Conservation (phyloP, 2,113 vertebrate genomes). For the Choloepus hoffmanni region DNA sequence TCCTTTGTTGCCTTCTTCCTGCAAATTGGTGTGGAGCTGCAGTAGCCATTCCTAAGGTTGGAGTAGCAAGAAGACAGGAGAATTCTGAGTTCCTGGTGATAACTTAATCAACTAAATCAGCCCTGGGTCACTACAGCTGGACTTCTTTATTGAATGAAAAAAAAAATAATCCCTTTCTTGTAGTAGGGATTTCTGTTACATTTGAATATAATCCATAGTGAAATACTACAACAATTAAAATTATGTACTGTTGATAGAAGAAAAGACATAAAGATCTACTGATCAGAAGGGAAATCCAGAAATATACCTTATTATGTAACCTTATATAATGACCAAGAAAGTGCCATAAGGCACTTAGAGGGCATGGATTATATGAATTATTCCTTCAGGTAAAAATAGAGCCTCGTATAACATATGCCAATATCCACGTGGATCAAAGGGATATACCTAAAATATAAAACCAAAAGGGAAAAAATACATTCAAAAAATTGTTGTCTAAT, state of each 20-base stretch:
- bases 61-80: background rate
- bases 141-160: background rate
- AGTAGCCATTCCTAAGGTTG: background rate
- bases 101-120: background rate
- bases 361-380: background rate
- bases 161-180: background rate
- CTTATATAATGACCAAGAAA: background rate
- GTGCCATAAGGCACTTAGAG: background rate
- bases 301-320: background rate
- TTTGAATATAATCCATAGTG: background rate
- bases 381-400: background rate
- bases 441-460: conserved; percentile 16
- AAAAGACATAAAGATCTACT: background rate
- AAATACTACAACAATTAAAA: background rate
- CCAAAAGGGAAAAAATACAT: background rate
- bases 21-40: background rate
- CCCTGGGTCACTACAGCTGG: background rate
- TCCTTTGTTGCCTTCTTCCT: background rate
- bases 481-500: background rate
- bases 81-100: background rate
- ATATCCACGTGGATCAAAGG: background rate
- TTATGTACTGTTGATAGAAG: background rate
- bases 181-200: background rate
- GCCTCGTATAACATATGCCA: background rate
- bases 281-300: background rate